These are phyloP conservation scores for Drosophila neutralis DNA, from an alignment of 2,888 invertebrate species.

Conservation along the genomic window DNA sequence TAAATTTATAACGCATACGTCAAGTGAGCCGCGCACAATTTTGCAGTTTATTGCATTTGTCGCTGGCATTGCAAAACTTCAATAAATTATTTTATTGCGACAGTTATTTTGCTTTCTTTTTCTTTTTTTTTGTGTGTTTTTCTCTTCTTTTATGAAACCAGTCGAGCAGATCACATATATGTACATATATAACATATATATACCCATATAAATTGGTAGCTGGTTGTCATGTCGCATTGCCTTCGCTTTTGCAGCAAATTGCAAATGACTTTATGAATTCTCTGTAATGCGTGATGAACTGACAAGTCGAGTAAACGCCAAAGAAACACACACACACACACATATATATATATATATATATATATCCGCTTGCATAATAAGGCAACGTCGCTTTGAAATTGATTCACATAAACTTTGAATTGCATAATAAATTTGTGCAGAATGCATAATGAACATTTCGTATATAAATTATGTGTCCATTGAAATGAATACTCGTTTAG, in stretches of 20 bases:
- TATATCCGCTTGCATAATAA: slow-evolving; percentile 25
- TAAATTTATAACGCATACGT: slow-evolving; percentile 80
- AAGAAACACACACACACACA: background rate
- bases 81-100: slow-evolving; percentile 83
- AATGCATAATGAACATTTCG: slow-evolving; percentile 63
- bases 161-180: slow-evolving; percentile 33
- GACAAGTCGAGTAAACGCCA: slow-evolving; percentile 25
- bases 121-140: slow-evolving; percentile 17
- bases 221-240: slow-evolving; percentile 63
- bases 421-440: slow-evolving; percentile 74
- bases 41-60: slow-evolving; percentile 76
- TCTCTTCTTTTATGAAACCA: slow-evolving; percentile 60
- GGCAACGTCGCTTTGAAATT: slow-evolving; percentile 52
- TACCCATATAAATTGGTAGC: slow-evolving; percentile 18
- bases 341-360: slow-evolving; percentile 1
- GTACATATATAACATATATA: slow-evolving; percentile 14
- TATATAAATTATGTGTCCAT: slow-evolving; percentile 14
- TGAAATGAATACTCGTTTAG: slow-evolving; percentile 5
- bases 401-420: slow-evolving; percentile 68
- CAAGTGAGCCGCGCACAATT: slow-evolving; percentile 56
- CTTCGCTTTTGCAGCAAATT: slow-evolving; percentile 65
- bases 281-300: slow-evolving; percentile 28
- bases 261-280: slow-evolving; percentile 78
- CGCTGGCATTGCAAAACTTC: slow-evolving; percentile 77
- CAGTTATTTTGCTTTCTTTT: slow-evolving; percentile 70